A percentile compares a stretch with the other conserved stretches of the same genome.
Evolutionary conservation across 2,888 invertebrate genomes (phyloP).

Genomic region (Yponomeuta evonymella): DNA sequence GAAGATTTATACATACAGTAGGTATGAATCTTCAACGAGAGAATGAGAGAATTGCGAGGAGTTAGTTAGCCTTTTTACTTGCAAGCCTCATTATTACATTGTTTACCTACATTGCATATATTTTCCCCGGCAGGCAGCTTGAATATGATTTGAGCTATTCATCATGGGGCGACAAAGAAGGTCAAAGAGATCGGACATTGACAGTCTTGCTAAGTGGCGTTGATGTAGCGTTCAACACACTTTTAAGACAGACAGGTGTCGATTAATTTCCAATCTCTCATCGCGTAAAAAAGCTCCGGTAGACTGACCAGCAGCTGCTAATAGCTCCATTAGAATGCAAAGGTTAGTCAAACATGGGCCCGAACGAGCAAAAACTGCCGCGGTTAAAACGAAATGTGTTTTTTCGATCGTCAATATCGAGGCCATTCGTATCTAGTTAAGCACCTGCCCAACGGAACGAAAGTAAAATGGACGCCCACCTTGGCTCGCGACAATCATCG

Average conservation of each 20-base stretch:
- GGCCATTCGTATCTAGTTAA: constrained; percentile 10
- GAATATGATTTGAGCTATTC: background rate
- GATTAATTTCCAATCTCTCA: background rate
- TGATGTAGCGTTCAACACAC: background rate
- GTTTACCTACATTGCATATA: too few relatives aligned
- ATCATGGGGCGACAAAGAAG: background rate
- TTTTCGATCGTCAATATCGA: constrained; percentile 3
- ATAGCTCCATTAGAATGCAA: background rate
- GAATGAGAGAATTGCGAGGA: too few relatives aligned
- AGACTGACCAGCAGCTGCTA: background rate
- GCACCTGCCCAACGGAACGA: constrained; percentile 21
- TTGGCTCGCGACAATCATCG: constrained; percentile 8
- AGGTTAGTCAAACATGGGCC: constrained; percentile 4
- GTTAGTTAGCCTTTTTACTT: too few relatives aligned
- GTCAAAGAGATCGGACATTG: background rate
- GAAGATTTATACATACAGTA: too few relatives aligned
- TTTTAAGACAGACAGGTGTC: background rate
- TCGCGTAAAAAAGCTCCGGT: background rate
- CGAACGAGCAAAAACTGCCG: background rate
- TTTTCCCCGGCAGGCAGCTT: too few relatives aligned
- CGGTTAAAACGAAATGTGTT: constrained; percentile 5
- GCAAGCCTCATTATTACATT: too few relatives aligned
- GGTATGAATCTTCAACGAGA: too few relatives aligned
- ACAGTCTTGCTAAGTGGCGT: background rate
- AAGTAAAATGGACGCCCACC: constrained; percentile 22